Evolutionary conservation across 2,113 vertebrate species (phyloP).

Genomic region (Sula dactylatra): DNA sequence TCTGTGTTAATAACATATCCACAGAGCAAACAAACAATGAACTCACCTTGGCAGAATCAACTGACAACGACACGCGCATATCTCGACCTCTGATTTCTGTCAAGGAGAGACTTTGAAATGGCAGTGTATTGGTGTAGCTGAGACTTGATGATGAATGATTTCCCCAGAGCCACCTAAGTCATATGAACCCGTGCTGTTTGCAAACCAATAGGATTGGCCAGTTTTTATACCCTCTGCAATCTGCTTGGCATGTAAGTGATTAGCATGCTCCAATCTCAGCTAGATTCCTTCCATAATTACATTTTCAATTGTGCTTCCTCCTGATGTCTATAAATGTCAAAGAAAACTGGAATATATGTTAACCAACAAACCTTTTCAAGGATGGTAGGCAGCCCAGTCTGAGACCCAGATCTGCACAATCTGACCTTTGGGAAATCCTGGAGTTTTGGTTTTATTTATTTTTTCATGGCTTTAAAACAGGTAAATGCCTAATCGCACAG

Average conservation of each 20-base stretch:
- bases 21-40: background rate
- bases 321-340: background rate
- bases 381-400: rapidly evolving
- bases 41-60: background rate
- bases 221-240: background rate
- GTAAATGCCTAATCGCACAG: background rate
- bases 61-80: rapidly evolving
- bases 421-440: background rate
- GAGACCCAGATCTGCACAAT: background rate
- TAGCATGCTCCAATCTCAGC: background rate
- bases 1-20: background rate
- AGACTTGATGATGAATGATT: background rate
- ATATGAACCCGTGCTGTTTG: background rate
- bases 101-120: background rate
- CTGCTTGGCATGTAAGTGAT: background rate
- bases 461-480: background rate
- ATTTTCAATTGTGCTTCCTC: background rate
- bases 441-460: background rate
- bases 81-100: background rate
- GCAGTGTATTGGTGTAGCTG: background rate
- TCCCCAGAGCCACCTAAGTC: background rate
- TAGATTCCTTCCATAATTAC: background rate
- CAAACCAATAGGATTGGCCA: background rate
- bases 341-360: background rate
- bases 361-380: background rate